phyloP scores from a whole-genome alignment of 2,888 invertebrate species.

The Habroteleia sp. region DNA sequence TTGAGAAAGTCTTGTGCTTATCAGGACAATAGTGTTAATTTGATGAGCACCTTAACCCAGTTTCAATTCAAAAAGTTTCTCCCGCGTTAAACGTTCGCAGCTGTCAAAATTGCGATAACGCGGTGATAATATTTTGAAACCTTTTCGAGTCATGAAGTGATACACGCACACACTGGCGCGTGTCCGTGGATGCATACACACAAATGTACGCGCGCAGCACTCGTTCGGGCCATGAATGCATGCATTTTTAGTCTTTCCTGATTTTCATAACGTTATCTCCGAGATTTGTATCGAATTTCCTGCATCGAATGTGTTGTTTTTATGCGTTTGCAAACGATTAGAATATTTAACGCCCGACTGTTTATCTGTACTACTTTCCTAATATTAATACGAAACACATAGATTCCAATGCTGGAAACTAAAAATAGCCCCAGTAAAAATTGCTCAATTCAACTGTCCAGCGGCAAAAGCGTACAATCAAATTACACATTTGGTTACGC shows the following conservation, averaged over 20 bases:
- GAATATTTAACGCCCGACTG: slow-evolving; percentile 33
- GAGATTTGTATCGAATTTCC: slow-evolving; percentile 44
- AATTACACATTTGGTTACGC: slow-evolving; percentile 23
- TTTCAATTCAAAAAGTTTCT: slow-evolving; percentile 12
- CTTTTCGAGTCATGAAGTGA: slow-evolving; percentile 1
- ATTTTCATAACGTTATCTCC: slow-evolving; percentile 39
- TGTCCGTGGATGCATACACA: not conserved
- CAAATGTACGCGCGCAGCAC: not conserved
- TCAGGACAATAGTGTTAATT: slow-evolving; percentile 11
- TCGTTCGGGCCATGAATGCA: slow-evolving; percentile 8
- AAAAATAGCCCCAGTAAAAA: slow-evolving; percentile 37
- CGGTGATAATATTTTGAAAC: slow-evolving; percentile 25
- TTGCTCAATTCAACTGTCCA: slow-evolving; percentile 44
- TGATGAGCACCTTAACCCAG: slow-evolving; percentile 41
- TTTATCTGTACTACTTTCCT: slow-evolving; percentile 46
- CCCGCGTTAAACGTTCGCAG: slow-evolving; percentile 7
- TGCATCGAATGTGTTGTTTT: slow-evolving; percentile 26
- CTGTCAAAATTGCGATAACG: slow-evolving; percentile 32
- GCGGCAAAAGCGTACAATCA: slow-evolving; percentile 30
- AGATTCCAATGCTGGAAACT: slow-evolving; percentile 30
- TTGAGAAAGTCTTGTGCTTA: slow-evolving; percentile 9
- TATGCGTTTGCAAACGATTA: slow-evolving; percentile 17
- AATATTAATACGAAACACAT: slow-evolving; percentile 35
- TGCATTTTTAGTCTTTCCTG: slow-evolving; percentile 33
- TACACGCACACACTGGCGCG: not conserved